phyloP scores from a whole-genome alignment of 2,113 vertebrate genomes.

The Spheniscus mendiculus region DNA sequence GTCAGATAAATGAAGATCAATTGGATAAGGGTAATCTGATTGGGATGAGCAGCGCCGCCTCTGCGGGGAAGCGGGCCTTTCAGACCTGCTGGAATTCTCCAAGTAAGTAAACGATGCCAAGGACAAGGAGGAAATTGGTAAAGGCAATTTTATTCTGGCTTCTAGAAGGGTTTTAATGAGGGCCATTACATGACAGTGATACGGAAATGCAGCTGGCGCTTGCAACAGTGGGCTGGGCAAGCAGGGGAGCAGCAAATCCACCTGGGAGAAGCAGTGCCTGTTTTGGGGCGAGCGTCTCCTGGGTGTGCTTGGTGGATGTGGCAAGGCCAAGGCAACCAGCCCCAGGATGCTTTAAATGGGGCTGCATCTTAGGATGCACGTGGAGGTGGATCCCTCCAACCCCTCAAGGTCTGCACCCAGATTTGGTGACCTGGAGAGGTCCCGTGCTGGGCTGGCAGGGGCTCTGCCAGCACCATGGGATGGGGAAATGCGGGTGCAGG shows the following conservation, averaged over 20 bases:
- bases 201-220: background rate
- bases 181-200: background rate
- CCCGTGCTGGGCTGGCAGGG: background rate
- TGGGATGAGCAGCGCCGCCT: background rate
- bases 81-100: slow-evolving; percentile 41
- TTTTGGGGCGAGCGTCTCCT: background rate
- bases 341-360: accelerated
- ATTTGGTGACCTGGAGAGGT: background rate
- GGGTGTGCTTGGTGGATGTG: accelerated
- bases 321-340: background rate
- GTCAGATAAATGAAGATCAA: background rate
- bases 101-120: background rate
- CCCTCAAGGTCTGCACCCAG: accelerated
- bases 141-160: slow-evolving; percentile 5
- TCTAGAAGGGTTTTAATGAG: slow-evolving; percentile 2
- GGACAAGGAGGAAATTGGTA: slow-evolving; percentile 17
- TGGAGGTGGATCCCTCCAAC: background rate
- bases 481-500: accelerated
- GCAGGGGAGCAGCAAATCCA: background rate
- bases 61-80: background rate
- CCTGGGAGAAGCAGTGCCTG: background rate
- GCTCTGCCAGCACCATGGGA: accelerated
- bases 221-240: background rate
- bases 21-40: background rate
- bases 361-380: accelerated